Evolutionary conservation across 2,888 invertebrate species (phyloP).

Genomic region (Leptopilina syphax): DNA sequence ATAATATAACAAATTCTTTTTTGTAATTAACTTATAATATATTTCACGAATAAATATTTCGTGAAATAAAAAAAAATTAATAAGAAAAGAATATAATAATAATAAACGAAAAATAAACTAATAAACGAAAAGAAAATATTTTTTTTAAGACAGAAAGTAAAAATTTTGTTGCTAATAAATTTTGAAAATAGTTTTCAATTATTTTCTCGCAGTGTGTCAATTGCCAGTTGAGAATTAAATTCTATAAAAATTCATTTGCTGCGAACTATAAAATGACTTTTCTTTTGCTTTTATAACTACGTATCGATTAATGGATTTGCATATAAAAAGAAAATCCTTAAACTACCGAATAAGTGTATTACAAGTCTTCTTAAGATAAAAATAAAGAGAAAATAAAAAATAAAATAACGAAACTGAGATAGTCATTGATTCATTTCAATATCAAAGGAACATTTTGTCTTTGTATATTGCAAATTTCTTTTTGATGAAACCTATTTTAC

Average conservation of each 20-base stretch:
- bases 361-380: neutral
- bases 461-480: constrained; percentile 5
- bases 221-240: neutral
- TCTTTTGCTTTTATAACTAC: constrained; percentile 7
- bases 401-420: constrained; percentile 8
- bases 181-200: no score
- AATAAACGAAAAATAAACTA: no score
- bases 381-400: neutral
- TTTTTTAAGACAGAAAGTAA: no score
- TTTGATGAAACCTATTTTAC: neutral
- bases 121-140: no score
- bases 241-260: neutral
- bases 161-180: no score
- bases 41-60: no score
- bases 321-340: constrained; percentile 20
- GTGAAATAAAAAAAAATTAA: no score
- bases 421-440: constrained; percentile 19
- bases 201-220: neutral
- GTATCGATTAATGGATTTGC: constrained; percentile 22
- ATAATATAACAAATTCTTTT: no score
- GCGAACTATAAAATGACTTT: constrained; percentile 13
- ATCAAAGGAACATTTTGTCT: neutral
- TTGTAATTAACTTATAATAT: no score
- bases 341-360: constrained; percentile 11
- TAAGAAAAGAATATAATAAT: no score